phyloP scores from a whole-genome alignment of 2,888 invertebrate species.

The Eupelmus urozonus region DNA sequence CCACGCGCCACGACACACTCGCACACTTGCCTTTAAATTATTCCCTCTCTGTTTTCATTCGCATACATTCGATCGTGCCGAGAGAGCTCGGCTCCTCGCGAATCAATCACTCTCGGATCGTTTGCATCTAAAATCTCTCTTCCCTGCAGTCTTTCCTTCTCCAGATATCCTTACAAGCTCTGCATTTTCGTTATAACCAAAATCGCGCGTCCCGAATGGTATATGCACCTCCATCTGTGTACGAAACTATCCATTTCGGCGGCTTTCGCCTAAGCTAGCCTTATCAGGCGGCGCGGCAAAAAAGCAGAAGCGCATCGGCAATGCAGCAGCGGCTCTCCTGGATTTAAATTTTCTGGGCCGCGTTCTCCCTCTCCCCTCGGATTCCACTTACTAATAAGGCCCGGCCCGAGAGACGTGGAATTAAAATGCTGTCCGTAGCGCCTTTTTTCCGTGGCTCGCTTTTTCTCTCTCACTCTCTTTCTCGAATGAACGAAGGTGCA shows the following conservation, averaged over 20 bases:
- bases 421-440: constrained; percentile 32
- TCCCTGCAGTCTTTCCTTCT: neutral
- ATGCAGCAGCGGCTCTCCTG: too few species aligned
- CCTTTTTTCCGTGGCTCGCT: neutral
- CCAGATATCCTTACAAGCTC: too few species aligned
- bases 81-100: neutral
- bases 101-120: constrained; percentile 15
- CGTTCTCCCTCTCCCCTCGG: neutral
- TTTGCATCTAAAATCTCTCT: neutral
- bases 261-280: constrained; percentile 1
- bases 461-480: neutral
- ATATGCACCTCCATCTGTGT: too few species aligned
- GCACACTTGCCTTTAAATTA: neutral
- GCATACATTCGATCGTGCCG: neutral
- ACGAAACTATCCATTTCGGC: too few species aligned
- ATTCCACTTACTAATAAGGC: constrained; percentile 40
- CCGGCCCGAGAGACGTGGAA: neutral
- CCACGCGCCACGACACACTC: neutral
- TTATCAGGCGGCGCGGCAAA: neutral
- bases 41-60: constrained; percentile 21
- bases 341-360: constrained; percentile 38
- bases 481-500: neutral
- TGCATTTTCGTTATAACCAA: too few species aligned
- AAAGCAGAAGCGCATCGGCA: neutral
- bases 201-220: too few species aligned